Evolutionary conservation across 2,888 invertebrate genomes (phyloP), one percentile per base, ranked within the genome.

Genomic region (Lasioglossum villosulum): DNA sequence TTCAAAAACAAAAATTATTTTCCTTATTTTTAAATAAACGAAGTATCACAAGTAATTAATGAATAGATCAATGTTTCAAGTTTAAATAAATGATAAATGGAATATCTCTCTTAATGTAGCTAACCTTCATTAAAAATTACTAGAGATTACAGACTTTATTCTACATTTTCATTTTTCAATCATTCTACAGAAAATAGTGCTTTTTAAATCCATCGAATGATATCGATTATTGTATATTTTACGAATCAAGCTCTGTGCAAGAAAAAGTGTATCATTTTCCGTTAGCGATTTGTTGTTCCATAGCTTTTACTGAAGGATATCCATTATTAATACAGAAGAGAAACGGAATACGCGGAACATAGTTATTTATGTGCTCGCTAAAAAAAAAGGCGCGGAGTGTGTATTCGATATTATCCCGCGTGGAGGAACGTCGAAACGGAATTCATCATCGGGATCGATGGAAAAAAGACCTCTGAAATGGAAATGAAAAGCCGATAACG

Each of bases 401-500:
- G 39, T 70, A 70, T 68, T 72, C 59, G 72, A 78, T 71, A 68
- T 45, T 42, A 19, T 42, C 30, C 39, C 78, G 73, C 12, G 37
- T 8, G 77, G 48, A 68, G 48, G 48, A 63, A 42, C 70, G 48
- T 66, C 72, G 75, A 75, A 45, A 45, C 52, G 66, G 71, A 70
- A 79, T 79, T 79, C 78, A 82, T 85, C 82, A 76, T 73, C 42
- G 63, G 73, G 12, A 52, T 8, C 16, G 42, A 56, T 59, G 34
- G 30, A 75, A 66, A 63, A 45, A 72, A 14, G 34, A 68, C 12
- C n/a, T 23, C n/a, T 23, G 66, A 66, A 66, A 19, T 34, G 34
- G 42, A 75, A 73, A 71, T 76, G 75, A 76, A 75, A 75, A 75
- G 75, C 72, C 63, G 76, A 75, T 82, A 75, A 73, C 37, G 79